phyloP scores from a whole-genome alignment of 2,113 vertebrate species.

The Gallinago undulata region DNA sequence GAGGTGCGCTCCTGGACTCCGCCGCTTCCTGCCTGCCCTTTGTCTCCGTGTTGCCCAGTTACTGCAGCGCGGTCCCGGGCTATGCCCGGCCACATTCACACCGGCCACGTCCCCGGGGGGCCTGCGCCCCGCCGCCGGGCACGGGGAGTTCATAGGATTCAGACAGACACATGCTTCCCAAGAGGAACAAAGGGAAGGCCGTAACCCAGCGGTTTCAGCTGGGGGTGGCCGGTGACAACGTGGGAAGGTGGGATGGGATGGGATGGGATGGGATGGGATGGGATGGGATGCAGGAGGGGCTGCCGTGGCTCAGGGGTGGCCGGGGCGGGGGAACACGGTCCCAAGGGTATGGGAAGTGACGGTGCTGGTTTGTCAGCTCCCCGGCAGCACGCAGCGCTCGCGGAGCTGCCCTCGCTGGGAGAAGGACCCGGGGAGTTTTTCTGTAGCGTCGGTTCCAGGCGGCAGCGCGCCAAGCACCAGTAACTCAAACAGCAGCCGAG shows the following conservation, averaged over 20 bases:
- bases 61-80: constrained; percentile 15
- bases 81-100: constrained; percentile 21
- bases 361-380: background rate
- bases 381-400: background rate
- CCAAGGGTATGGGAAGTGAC: background rate
- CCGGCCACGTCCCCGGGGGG: background rate
- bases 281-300: background rate
- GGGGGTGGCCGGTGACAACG: background rate
- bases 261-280: background rate
- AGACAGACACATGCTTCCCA: background rate
- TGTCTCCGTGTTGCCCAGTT: constrained; percentile 61
- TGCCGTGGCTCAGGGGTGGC: rapidly evolving
- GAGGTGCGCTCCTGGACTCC: constrained; percentile 20
- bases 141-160: background rate
- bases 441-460: background rate
- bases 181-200: background rate
- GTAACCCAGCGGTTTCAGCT: background rate
- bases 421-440: rapidly evolving
- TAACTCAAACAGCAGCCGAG: background rate
- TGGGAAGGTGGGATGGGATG: background rate
- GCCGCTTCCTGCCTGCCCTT: background rate
- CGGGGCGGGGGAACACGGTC: too few relatives aligned
- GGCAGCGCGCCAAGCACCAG: background rate
- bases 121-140: background rate
- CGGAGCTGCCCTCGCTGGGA: background rate